phyloP scores from a whole-genome alignment of 2,113 vertebrate genomes.

The Monopterus albus region DNA sequence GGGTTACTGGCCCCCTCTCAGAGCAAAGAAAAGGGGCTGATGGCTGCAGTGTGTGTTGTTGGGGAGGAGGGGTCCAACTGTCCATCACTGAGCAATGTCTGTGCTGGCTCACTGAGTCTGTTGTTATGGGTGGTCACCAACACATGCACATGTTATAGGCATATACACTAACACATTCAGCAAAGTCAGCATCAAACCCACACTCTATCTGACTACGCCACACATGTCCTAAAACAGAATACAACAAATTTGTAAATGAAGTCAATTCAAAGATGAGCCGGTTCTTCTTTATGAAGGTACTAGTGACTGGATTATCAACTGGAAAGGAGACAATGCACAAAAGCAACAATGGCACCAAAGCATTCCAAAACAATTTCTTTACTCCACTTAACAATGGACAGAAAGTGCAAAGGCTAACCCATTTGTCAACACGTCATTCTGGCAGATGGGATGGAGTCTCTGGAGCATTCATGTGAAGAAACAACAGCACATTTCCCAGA shows the following conservation, averaged over 20 bases:
- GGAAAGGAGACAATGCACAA: slow-evolving; percentile 16
- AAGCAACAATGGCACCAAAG: slow-evolving; percentile 19
- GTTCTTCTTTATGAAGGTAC: not conserved
- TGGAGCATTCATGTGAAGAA: slow-evolving; percentile 61
- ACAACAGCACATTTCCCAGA: slow-evolving; percentile 50
- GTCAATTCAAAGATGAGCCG: not conserved
- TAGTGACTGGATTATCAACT: slow-evolving; percentile 12
- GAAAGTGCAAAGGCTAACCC: slow-evolving; percentile 51
- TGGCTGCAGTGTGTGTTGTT: slow-evolving; percentile 34
- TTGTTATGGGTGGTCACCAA: slow-evolving; percentile 62
- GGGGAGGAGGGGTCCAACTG: slow-evolving; percentile 47
- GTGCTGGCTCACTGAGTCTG: slow-evolving; percentile 70
- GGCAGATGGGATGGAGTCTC: slow-evolving; percentile 51
- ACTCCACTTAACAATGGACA: slow-evolving; percentile 34
- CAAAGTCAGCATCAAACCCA: not conserved
- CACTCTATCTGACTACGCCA: not conserved
- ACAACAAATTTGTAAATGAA: not conserved
- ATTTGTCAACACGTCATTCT: slow-evolving; percentile 52
- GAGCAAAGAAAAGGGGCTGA: slow-evolving; percentile 42
- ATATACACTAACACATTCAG: not conserved
- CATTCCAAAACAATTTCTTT: slow-evolving; percentile 32
- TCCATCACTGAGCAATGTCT: slow-evolving; percentile 72
- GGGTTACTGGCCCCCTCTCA: slow-evolving; percentile 49
- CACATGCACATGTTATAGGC: slow-evolving; percentile 20
- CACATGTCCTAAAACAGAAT: not conserved